Evolutionary conservation across 2,888 invertebrate genomes (phyloP).

Genomic region (Agapostemon virescens): DNA sequence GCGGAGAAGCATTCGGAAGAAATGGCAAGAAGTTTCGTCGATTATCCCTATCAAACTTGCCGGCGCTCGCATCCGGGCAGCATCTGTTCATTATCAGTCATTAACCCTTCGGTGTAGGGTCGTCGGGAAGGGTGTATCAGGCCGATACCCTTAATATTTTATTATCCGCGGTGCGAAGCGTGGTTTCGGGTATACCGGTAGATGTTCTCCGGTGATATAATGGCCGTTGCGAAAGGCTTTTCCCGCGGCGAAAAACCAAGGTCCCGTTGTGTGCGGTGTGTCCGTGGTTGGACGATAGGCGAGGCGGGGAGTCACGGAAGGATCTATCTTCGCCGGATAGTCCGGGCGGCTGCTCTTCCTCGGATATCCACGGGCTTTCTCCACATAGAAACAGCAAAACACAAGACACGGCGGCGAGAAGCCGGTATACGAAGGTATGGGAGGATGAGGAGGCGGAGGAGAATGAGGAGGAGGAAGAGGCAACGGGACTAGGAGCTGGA

Average conservation of each 20-base stretch:
- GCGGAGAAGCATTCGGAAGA: not conserved
- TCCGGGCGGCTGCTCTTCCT: conserved; percentile 65
- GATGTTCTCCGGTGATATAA: conserved; percentile 58
- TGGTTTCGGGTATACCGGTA: conserved; percentile 24
- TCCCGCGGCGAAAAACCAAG: conserved; percentile 34
- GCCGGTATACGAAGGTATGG: conserved; percentile 40
- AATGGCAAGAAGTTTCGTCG: not conserved
- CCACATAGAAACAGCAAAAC: conserved; percentile 70
- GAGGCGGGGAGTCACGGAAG: conserved; percentile 45
- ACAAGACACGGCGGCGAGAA: conserved; percentile 70
- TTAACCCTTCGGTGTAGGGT: conserved; percentile 22
- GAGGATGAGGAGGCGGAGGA: conserved; percentile 38
- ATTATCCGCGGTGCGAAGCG: conserved; percentile 38
- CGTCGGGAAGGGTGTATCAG: not conserved
- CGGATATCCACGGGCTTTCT: conserved; percentile 53
- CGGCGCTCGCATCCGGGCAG: not conserved
- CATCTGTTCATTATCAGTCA: conserved; percentile 37
- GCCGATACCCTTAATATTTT: conserved; percentile 53
- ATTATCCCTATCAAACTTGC: not conserved
- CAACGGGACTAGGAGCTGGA: conserved; percentile 13
- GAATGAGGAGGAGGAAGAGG: conserved; percentile 27
- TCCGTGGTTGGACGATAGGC: conserved; percentile 41
- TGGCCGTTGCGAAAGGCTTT: conserved; percentile 47
- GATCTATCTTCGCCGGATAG: conserved; percentile 70
- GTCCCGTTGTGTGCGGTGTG: conserved; percentile 24